A percentile compares a stretch with the other conserved stretches of the same genome.
Evolutionary conservation across 2,113 vertebrate species (phyloP).

Genomic region (Corythornis cristatus): DNA sequence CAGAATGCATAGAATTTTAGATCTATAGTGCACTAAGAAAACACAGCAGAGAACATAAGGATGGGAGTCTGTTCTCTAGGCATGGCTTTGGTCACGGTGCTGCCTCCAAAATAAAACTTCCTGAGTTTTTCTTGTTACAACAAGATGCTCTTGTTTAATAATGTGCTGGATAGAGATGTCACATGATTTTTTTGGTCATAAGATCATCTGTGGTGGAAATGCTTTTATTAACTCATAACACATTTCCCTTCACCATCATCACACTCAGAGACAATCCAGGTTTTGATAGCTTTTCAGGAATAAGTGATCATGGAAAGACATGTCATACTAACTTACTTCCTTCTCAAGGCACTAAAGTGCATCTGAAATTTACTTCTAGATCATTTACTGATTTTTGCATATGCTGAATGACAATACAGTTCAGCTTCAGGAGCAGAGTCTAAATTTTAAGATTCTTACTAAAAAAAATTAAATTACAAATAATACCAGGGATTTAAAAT

Average conservation of each 20-base stretch:
- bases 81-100: not conserved
- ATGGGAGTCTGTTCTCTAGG: not conserved
- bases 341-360: conserved; percentile 35
- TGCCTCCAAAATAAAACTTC: not conserved
- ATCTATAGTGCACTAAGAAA: not conserved
- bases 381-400: conserved; percentile 45
- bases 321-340: conserved; percentile 30
- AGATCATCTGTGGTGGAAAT: not conserved
- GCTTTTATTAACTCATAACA: not conserved
- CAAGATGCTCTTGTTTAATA: not conserved
- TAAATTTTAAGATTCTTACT: not conserved
- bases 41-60: not conserved
- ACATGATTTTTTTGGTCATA: not conserved
- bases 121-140: not conserved
- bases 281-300: not conserved
- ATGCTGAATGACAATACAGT: not conserved
- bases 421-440: not conserved
- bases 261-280: conserved; percentile 4
- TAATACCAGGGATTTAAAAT: not conserved
- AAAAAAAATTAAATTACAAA: not conserved
- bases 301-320: conserved; percentile 26
- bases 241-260: not conserved
- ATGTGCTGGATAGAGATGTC: not conserved
- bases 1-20: not conserved
- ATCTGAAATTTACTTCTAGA: conserved; percentile 56